These are phyloP conservation scores for Zaprionus vittiger DNA, from an alignment of 1,140 invertebrate genomes.

Conservation along the genomic window DNA sequence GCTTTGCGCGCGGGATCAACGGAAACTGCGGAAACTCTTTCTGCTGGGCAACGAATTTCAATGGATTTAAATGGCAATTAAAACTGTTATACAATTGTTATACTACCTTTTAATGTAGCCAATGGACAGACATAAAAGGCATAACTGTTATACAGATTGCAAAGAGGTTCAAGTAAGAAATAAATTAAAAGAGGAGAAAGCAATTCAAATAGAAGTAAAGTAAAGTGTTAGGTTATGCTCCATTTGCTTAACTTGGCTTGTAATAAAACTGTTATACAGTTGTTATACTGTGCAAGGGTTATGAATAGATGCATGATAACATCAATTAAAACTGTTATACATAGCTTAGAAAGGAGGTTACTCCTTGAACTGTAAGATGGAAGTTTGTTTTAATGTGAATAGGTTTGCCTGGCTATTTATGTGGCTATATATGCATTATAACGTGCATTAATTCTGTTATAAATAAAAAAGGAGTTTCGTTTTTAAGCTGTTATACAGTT, in stretches of 20 bases:
- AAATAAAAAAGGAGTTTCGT: no score
- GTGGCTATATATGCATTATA: no score
- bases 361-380: no score
- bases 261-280: background rate
- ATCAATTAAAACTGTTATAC: no score
- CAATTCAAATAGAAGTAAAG: background rate
- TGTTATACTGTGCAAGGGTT: background rate
- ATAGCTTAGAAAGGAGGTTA: no score
- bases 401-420: no score
- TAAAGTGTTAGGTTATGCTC: no score
- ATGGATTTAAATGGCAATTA: conserved; percentile 2
- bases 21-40: background rate
- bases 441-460: no score
- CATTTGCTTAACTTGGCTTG: background rate
- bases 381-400: no score
- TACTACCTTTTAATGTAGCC: background rate
- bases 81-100: conserved; percentile 16
- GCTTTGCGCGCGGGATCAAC: background rate
- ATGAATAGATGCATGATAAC: no score
- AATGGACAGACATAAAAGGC: background rate
- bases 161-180: background rate
- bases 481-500: no score
- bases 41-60: background rate
- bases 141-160: conserved; percentile 9
- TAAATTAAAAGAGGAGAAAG: background rate